phyloP scores from a whole-genome alignment of 2,113 vertebrate species.

The Ophiodon elongatus region DNA sequence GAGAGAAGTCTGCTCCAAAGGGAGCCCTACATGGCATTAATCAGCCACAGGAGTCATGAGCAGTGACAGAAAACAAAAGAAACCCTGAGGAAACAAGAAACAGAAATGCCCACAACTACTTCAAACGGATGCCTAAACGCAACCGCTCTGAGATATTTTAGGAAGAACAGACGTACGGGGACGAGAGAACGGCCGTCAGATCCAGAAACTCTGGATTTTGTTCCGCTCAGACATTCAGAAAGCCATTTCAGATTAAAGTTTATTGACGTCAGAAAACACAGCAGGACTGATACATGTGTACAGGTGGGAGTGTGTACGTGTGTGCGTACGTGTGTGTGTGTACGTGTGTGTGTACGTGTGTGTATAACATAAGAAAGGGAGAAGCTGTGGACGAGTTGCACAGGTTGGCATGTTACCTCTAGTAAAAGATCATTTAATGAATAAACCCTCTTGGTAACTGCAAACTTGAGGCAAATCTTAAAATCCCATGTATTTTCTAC shows the following conservation, averaged over 20 bases:
- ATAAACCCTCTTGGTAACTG: not conserved
- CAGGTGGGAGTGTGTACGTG: not conserved
- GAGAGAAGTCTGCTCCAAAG: not conserved
- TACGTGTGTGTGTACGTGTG: not conserved
- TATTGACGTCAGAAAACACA: not conserved
- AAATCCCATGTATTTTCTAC: slow-evolving; percentile 1
- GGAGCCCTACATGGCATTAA: not conserved
- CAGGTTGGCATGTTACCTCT: not conserved
- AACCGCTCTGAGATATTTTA: not conserved
- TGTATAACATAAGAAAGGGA: not conserved
- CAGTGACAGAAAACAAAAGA: slow-evolving; percentile 1
- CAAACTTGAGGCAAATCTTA: not conserved
- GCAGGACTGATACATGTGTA: not conserved
- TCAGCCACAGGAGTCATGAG: not conserved
- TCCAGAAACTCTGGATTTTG: not conserved
- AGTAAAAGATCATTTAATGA: not conserved
- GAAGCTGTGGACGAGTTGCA: not conserved
- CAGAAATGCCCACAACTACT: not conserved
- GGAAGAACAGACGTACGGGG: not conserved
- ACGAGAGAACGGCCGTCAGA: not conserved
- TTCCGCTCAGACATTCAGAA: slow-evolving; percentile 1
- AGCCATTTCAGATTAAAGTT: not conserved
- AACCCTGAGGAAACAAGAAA: not conserved
- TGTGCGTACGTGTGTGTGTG: not conserved
- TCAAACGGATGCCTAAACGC: not conserved